Conservation (phyloP, 92 coral and sea anemone species). For the Muricea muricata region DNA sequence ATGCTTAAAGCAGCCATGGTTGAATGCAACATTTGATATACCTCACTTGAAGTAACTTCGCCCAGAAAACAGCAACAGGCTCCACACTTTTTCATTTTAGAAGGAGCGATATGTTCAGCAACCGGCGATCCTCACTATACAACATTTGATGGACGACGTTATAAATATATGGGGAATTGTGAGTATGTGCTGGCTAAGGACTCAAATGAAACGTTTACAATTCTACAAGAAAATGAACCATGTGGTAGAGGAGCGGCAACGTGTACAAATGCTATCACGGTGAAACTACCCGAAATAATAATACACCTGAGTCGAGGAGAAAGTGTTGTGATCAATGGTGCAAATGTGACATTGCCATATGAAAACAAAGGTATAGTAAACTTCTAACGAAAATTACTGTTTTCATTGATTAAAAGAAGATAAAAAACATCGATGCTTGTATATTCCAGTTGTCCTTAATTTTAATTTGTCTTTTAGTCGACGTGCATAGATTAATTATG, state of each 20-base stretch:
- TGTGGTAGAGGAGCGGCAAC: conserved; percentile 16
- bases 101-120: neutral
- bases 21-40: too few relatives aligned
- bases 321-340: conserved; percentile 4
- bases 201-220: neutral
- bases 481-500: too few relatives aligned
- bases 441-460: too few relatives aligned
- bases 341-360: neutral
- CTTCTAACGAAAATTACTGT: too few relatives aligned
- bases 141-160: conserved; percentile 35
- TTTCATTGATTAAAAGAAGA: too few relatives aligned
- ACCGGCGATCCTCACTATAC: conserved; percentile 31
- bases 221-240: conserved; percentile 18
- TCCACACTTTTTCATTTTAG: neutral
- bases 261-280: conserved; percentile 20
- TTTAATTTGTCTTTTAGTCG: too few relatives aligned
- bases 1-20: too few relatives aligned
- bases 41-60: too few relatives aligned
- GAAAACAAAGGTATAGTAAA: conserved; percentile 28
- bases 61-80: too few relatives aligned
- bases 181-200: conserved; percentile 28
- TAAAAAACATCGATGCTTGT: too few relatives aligned
- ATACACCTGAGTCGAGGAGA: conserved; percentile 15
- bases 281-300: neutral
- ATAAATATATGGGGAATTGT: conserved; percentile 33